Evolutionary conservation across 2,888 invertebrate genomes (phyloP).

Genomic region (Scelioninae gen. 1): DNA sequence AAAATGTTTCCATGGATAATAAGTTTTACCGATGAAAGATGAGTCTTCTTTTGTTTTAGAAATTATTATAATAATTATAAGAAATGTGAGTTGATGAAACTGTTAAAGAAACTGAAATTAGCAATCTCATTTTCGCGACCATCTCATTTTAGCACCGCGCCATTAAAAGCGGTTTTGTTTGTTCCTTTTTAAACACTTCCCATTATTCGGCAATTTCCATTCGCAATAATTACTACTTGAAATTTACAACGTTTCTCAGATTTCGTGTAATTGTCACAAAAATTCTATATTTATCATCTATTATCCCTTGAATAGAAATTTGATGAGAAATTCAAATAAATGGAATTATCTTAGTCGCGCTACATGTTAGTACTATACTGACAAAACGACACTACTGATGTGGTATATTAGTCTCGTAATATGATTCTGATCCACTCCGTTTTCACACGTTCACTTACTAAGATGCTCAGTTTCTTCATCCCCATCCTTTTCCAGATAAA

Average conservation of each 20-base stretch:
- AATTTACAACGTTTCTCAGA: too few species aligned
- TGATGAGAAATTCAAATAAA: background rate
- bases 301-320: too few species aligned
- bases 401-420: constrained; percentile 64
- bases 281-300: too few species aligned
- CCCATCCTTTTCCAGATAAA: constrained; percentile 95
- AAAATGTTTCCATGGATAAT: background rate
- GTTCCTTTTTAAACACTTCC: background rate
- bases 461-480: constrained; percentile 85
- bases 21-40: constrained; percentile 3
- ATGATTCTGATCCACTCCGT: constrained; percentile 62
- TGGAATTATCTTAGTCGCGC: constrained; percentile 59
- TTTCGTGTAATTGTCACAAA: too few species aligned
- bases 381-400: constrained; percentile 47
- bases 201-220: background rate
- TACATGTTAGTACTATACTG: constrained; percentile 64
- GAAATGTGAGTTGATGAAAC: constrained; percentile 36
- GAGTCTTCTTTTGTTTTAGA: constrained; percentile 14
- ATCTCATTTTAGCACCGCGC: constrained; percentile 75
- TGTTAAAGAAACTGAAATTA: constrained; percentile 49
- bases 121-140: constrained; percentile 74
- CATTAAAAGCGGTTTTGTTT: constrained; percentile 30
- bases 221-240: too few species aligned
- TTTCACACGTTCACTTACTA: constrained; percentile 81
- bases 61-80: constrained; percentile 3